Percentiles rank a stretch among this genome's conserved stretches.
phyloP scores from a whole-genome alignment of 2,113 vertebrate genomes.

The Ploceus nigricollis region DNA sequence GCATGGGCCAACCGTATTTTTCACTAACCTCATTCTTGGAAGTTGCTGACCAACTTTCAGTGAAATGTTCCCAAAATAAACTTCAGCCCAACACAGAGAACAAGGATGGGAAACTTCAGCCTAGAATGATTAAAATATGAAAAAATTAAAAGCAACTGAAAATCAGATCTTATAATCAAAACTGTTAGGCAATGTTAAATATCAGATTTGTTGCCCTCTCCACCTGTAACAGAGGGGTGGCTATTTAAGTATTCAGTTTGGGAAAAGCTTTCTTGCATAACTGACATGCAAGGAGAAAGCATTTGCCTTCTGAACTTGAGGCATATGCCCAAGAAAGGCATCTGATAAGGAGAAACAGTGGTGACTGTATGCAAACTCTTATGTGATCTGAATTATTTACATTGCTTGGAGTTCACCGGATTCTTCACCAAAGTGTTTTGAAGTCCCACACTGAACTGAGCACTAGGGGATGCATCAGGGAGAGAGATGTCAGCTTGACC shows the following conservation, averaged over 20 bases:
- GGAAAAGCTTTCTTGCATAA: background rate
- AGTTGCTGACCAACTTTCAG: background rate
- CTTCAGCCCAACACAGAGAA: background rate
- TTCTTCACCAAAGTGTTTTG: background rate
- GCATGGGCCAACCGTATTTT: background rate
- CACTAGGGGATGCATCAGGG: background rate
- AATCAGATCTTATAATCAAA: background rate
- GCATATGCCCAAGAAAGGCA: background rate
- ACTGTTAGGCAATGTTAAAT: background rate
- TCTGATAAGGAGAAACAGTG: background rate
- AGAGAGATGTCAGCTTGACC: background rate
- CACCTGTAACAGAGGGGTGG: background rate
- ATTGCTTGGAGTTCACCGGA: background rate
- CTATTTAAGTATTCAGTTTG: background rate
- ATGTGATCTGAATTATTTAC: background rate
- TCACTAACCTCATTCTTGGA: constrained; percentile 24
- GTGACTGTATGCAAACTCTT: background rate
- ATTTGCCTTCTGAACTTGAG: background rate
- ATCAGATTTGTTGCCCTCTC: background rate
- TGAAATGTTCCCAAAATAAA: background rate
- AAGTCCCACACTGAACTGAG: background rate
- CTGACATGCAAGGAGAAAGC: background rate
- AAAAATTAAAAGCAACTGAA: background rate
- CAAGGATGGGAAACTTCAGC: background rate
- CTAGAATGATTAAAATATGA: background rate